phyloP scores from a whole-genome alignment of 2,888 invertebrate species.

The Latrodectus hesperus region DNA sequence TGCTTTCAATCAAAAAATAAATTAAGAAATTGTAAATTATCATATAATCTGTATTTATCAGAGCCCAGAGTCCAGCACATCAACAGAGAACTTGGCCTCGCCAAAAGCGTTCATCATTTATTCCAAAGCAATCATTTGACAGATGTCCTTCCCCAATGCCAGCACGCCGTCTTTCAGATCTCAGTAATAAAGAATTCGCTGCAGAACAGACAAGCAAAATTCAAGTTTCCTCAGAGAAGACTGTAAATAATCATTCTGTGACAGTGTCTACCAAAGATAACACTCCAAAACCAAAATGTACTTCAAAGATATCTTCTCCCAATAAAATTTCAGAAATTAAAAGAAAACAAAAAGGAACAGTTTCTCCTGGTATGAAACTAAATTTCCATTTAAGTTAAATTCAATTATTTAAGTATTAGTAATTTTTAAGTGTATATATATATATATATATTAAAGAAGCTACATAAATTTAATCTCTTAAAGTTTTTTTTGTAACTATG shows the following conservation, averaged over 20 bases:
- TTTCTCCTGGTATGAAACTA: conserved; percentile 37
- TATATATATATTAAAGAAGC: too few species aligned
- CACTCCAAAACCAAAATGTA: background rate
- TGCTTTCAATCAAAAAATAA: too few species aligned
- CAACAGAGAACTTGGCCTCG: conserved; percentile 52
- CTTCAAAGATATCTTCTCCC: conserved; percentile 4
- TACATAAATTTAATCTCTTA: too few species aligned
- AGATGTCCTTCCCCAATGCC: conserved; percentile 64
- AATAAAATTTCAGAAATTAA: conserved; percentile 7
- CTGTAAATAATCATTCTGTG: background rate
- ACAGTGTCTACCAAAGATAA: conserved; percentile 27
- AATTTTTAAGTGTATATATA: too few species aligned
- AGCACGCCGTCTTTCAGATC: conserved; percentile 18
- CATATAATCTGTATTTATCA: background rate
- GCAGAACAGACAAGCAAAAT: background rate
- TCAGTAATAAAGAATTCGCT: conserved; percentile 13
- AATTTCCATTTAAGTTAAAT: background rate
- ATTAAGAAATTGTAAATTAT: too few species aligned
- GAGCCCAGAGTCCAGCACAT: conserved; percentile 24
- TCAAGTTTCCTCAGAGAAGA: background rate
- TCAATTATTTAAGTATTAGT: too few species aligned
- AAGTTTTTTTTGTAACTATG: too few species aligned
- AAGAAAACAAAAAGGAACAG: conserved; percentile 24
- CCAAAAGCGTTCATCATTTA: conserved; percentile 53
- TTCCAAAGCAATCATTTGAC: conserved; percentile 49